phyloP scores from a whole-genome alignment of 2,113 vertebrate genomes.

The Pycnonotus jocosus region DNA sequence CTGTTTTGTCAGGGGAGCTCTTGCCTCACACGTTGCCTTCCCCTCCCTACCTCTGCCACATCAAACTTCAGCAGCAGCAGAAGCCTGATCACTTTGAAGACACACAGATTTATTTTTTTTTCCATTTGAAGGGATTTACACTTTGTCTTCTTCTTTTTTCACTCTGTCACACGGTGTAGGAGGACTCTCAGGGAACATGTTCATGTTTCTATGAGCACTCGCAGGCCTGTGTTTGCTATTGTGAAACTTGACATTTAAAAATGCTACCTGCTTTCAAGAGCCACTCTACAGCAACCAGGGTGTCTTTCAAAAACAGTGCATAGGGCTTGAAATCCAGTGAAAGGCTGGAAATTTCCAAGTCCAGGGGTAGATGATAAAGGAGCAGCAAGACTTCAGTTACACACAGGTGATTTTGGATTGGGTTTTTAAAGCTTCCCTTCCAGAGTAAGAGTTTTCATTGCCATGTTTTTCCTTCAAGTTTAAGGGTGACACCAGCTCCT shows the following conservation, averaged over 20 bases:
- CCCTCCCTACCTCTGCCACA: not conserved
- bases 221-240: not conserved
- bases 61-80: constrained; percentile 6
- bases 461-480: not conserved
- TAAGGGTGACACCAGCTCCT: constrained; percentile 51
- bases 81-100: not conserved
- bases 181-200: not conserved
- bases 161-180: not conserved
- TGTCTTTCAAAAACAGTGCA: not conserved
- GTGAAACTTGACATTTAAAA: constrained; percentile 18
- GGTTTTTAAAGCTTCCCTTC: not conserved
- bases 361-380: not conserved
- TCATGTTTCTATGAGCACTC: not conserved
- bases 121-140: constrained; percentile 16
- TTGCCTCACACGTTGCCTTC: fast-evolving
- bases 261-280: not conserved
- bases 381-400: not conserved
- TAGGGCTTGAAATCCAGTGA: not conserved
- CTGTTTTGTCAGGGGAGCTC: not conserved
- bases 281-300: not conserved
- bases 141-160: constrained; percentile 3
- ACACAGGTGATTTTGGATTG: not conserved
- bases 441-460: not conserved
- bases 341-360: not conserved
- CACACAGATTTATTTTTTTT: not conserved